Evolutionary conservation across 2,888 invertebrate genomes (phyloP).

Genomic region (Apantesis nais): DNA sequence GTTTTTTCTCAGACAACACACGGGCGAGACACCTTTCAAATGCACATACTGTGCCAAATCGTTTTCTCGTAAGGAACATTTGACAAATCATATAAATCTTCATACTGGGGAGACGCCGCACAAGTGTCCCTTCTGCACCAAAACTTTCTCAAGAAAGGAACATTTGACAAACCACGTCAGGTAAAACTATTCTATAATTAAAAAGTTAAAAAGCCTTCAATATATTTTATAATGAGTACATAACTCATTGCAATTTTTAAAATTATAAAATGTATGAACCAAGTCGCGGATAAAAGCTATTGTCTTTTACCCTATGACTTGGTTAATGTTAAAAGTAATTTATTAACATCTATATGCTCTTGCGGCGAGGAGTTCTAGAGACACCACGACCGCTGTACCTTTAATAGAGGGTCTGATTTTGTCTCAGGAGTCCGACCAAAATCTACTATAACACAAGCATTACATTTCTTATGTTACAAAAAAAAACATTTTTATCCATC

Average conservation of each 20-base stretch:
- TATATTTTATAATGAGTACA: background rate
- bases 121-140: constrained; percentile 90
- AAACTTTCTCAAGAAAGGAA: constrained; percentile 90
- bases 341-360: no score
- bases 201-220: background rate
- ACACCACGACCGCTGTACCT: no score
- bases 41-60: constrained; percentile 88
- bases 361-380: no score
- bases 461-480: background rate
- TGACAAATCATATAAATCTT: constrained; percentile 94
- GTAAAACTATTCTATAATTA: constrained; percentile 42
- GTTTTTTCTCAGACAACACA: constrained; percentile 87
- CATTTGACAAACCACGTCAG: constrained; percentile 89
- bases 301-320: no score
- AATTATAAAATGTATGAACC: background rate
- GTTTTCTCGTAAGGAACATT: constrained; percentile 93
- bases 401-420: background rate
- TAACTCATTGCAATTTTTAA: background rate
- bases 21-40: constrained; percentile 92
- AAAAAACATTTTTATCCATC: background rate
- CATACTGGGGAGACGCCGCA: constrained; percentile 90
- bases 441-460: background rate
- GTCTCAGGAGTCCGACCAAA: background rate
- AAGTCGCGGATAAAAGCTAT: no score
- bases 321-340: no score